Percentiles rank a stretch among this genome's conserved stretches.
Evolutionary conservation across 1,140 invertebrate genomes (phyloP).

Genomic region (Lordiphosa clarofinis): DNA sequence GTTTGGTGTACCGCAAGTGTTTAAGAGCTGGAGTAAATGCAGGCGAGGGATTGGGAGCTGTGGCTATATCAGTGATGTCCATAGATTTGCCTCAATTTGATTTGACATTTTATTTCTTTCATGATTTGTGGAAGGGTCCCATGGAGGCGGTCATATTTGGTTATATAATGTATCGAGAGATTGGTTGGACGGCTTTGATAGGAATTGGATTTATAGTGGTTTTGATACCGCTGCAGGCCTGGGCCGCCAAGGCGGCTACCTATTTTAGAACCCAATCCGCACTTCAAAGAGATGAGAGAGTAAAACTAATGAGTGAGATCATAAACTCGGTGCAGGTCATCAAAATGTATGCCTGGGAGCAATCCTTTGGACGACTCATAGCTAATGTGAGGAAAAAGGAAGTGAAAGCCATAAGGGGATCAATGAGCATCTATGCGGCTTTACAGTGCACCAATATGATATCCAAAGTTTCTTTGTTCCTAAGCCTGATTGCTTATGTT

Average conservation of each 20-base stretch:
- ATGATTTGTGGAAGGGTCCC: slow-evolving; percentile 68
- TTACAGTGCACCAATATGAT: slow-evolving; percentile 81
- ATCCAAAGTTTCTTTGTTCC: slow-evolving; percentile 83
- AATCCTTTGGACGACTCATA: slow-evolving; percentile 84
- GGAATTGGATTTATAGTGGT: slow-evolving; percentile 88
- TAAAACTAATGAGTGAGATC: slow-evolving; percentile 91
- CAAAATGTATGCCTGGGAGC: slow-evolving; percentile 91
- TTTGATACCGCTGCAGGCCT: slow-evolving; percentile 91
- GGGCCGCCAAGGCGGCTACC: slow-evolving; percentile 82
- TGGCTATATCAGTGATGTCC: slow-evolving; percentile 91
- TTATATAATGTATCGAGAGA: slow-evolving; percentile 81
- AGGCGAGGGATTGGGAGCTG: slow-evolving; percentile 86
- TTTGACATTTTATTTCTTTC: slow-evolving; percentile 57
- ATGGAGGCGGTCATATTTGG: slow-evolving; percentile 80
- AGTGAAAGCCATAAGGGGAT: slow-evolving; percentile 80
- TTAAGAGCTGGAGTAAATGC: slow-evolving; percentile 83
- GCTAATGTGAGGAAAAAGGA: slow-evolving; percentile 81
- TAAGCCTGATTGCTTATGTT: slow-evolving; percentile 83
- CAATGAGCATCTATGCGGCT: slow-evolving; percentile 79
- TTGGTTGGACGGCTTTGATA: slow-evolving; percentile 84
- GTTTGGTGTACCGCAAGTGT: slow-evolving; percentile 81
- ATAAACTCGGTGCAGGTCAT: slow-evolving; percentile 87
- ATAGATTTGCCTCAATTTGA: slow-evolving; percentile 80
- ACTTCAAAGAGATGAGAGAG: slow-evolving; percentile 87
- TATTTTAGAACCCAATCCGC: slow-evolving; percentile 83